Evolutionary conservation across 1,140 invertebrate genomes (phyloP).

Genomic region (Anthonomus grandis): DNA sequence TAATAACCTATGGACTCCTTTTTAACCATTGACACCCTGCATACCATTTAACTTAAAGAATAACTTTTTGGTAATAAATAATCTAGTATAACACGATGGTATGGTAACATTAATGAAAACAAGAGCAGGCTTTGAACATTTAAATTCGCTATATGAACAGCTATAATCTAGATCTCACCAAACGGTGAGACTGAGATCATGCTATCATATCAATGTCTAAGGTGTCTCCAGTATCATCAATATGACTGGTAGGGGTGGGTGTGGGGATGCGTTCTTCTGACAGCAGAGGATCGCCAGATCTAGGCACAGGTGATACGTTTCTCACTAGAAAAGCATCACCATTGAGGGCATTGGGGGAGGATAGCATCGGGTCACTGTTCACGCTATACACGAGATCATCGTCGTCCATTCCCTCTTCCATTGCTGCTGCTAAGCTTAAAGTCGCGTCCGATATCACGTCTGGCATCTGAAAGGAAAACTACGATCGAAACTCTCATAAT

Average conservation of each 20-base stretch:
- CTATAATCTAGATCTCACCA: constrained; percentile 23
- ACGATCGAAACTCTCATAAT: no score
- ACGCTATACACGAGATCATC: constrained; percentile 62
- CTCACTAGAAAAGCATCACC: constrained; percentile 34
- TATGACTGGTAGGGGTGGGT: constrained; percentile 44
- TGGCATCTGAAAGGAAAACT: constrained; percentile 53
- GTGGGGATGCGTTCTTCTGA: constrained; percentile 43
- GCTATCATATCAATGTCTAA: constrained; percentile 50
- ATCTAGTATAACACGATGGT: no score
- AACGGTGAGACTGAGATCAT: constrained; percentile 36
- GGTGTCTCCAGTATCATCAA: constrained; percentile 45
- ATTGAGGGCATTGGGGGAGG: constrained; percentile 49
- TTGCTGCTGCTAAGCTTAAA: constrained; percentile 65
- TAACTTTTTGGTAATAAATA: no score
- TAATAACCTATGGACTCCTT: no score
- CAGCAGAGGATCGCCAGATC: constrained; percentile 38
- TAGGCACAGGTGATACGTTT: constrained; percentile 35
- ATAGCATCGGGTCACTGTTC: constrained; percentile 62
- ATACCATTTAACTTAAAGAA: no score
- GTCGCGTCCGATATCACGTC: constrained; percentile 56
- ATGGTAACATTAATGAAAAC: background rate
- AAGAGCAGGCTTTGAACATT: constrained; percentile 5
- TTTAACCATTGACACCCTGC: no score
- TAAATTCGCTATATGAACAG: constrained; percentile 5
- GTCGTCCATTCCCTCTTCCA: constrained; percentile 80